Percentiles rank a stretch among this genome's conserved stretches.
These are phyloP conservation scores for Eudasyphora cyanicolor DNA, from an alignment of 2,888 invertebrate species.

Conservation along the genomic window DNA sequence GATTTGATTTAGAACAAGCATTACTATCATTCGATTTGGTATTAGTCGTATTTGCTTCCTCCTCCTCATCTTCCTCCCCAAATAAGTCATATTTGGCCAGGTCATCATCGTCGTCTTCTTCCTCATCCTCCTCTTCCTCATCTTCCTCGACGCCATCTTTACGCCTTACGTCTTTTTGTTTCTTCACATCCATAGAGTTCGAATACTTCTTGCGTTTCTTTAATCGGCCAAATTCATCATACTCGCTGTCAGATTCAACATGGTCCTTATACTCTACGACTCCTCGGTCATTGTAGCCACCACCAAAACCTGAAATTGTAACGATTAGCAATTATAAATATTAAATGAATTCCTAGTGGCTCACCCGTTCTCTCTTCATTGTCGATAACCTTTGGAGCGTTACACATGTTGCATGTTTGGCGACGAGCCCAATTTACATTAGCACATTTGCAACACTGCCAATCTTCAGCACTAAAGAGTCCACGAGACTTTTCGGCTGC, in stretches of 20 bases:
- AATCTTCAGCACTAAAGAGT: slow-evolving; percentile 95
- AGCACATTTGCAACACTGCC: slow-evolving; percentile 99
- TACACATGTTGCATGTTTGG: slow-evolving; percentile 98
- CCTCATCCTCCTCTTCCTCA: slow-evolving; percentile 80
- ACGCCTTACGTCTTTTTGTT: slow-evolving; percentile 75
- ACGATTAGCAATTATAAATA: neutral
- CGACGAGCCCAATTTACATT: slow-evolving; percentile 97
- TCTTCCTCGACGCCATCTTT: slow-evolving; percentile 77
- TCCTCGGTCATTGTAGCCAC: slow-evolving; percentile 97
- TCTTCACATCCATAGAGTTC: slow-evolving; percentile 39
- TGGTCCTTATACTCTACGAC: slow-evolving; percentile 96
- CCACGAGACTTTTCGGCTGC: slow-evolving; percentile 97
- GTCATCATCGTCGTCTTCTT: slow-evolving; percentile 85
- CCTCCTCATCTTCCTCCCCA: slow-evolving; percentile 83
- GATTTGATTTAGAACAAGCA: slow-evolving; percentile 15
- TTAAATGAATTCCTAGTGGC: slow-evolving; percentile 45
- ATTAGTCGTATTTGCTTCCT: slow-evolving; percentile 48
- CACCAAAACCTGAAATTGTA: slow-evolving; percentile 86
- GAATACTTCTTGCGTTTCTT: slow-evolving; percentile 80
- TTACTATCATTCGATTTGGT: slow-evolving; percentile 37
- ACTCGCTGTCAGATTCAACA: slow-evolving; percentile 95
- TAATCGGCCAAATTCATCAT: slow-evolving; percentile 93
- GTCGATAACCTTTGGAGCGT: slow-evolving; percentile 98
- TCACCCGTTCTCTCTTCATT: slow-evolving; percentile 88
- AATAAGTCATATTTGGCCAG: slow-evolving; percentile 90